Conservation (phyloP, 1,140 invertebrate genomes). For the Andricus grossulariae region DNA sequence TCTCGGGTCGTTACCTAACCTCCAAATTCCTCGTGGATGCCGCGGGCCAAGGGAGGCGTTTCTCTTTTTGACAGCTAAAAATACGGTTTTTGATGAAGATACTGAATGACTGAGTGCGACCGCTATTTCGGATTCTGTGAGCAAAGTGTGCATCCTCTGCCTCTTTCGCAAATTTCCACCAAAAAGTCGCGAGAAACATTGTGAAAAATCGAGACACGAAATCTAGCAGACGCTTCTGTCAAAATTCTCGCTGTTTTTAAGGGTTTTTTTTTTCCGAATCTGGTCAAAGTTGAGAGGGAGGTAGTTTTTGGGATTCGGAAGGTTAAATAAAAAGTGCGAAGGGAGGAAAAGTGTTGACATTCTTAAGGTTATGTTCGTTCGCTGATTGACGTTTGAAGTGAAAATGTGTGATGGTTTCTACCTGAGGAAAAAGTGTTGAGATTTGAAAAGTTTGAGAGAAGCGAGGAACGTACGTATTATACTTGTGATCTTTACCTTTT, state of each 20-base stretch:
- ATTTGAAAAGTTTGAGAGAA: conserved; percentile 11
- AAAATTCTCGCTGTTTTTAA: neutral
- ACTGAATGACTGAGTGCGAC: neutral
- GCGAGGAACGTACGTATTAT: neutral
- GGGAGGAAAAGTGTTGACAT: too few species aligned
- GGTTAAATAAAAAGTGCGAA: too few species aligned
- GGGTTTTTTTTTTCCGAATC: too few species aligned
- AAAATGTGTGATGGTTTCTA: neutral
- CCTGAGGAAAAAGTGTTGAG: neutral
- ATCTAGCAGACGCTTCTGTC: conserved; percentile 27
- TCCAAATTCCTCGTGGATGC: conserved; percentile 16
- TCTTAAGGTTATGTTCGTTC: too few species aligned
- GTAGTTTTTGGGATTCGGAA: too few species aligned
- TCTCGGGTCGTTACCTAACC: neutral
- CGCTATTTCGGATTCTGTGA: neutral
- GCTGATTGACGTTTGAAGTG: too few species aligned
- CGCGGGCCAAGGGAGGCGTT: neutral
- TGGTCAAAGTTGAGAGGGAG: too few species aligned
- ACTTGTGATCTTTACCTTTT: neutral
- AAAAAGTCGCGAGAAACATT: neutral
- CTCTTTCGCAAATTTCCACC: neutral
- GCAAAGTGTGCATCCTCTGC: neutral
- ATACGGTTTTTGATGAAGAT: neutral
- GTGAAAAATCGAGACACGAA: neutral
- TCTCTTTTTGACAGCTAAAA: conserved; percentile 16